Conservation (phyloP, 2,888 invertebrate genomes). For the Celastrina argiolus region DNA sequence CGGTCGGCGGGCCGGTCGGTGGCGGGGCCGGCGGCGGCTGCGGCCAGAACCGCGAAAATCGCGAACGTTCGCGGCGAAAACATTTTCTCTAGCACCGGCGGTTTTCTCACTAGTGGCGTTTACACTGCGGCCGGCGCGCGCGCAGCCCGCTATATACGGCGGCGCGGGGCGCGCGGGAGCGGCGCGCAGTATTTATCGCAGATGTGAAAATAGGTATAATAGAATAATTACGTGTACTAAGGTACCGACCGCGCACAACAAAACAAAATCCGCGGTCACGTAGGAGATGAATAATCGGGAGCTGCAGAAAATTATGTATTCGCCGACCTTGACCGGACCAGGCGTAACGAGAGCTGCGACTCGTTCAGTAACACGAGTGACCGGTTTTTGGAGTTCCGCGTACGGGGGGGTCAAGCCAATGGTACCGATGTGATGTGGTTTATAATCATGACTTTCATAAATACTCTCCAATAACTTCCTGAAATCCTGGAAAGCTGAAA, state of each 20-base stretch:
- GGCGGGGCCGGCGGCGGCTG: constrained; percentile 53
- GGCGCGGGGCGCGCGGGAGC: constrained; percentile 55
- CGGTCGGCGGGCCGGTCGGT: constrained; percentile 60
- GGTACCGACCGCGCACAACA: neutral
- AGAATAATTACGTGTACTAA: neutral
- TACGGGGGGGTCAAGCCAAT: neutral
- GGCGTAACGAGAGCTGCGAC: neutral
- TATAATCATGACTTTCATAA: no score
- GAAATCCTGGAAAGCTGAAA: no score
- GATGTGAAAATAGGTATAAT: constrained; percentile 31
- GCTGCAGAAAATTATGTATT: neutral
- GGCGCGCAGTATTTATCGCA: constrained; percentile 40
- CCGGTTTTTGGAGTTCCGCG: neutral
- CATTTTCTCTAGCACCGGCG: constrained; percentile 48
- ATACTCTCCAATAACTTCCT: no score
- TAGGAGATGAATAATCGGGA: neutral
- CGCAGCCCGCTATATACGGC: constrained; percentile 64
- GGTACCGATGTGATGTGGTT: no score
- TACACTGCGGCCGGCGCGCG: constrained; percentile 61
- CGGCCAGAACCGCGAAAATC: constrained; percentile 54
- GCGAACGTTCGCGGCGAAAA: constrained; percentile 57
- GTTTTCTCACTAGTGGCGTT: constrained; percentile 48
- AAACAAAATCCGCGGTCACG: neutral
- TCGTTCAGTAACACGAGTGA: neutral
- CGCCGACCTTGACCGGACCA: neutral